phyloP scores from a whole-genome alignment of 2,113 vertebrate genomes.

The Enhydra lutris region DNA sequence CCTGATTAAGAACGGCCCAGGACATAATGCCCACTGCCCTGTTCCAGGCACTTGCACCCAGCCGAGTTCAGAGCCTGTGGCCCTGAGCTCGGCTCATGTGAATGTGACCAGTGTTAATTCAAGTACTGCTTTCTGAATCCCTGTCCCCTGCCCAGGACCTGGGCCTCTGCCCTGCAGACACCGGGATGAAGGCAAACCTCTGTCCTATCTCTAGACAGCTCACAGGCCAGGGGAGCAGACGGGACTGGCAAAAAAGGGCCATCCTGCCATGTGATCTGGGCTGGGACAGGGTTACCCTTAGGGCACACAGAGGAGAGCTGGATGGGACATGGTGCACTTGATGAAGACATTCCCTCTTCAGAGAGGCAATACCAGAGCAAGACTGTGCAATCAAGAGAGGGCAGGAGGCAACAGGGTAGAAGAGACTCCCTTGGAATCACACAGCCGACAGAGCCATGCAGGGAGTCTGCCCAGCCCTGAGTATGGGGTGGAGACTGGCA shows the following conservation, averaged over 20 bases:
- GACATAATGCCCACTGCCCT: background rate
- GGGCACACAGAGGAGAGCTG: background rate
- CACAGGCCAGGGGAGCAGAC: fast-evolving
- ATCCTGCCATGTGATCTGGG: fast-evolving
- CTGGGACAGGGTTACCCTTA: background rate
- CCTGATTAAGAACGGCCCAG: background rate
- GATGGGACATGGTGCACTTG: background rate
- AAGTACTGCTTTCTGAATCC: background rate
- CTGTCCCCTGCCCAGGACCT: no score
- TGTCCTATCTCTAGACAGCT: background rate
- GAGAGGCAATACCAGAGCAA: background rate
- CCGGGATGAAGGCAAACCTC: background rate
- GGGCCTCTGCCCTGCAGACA: background rate
- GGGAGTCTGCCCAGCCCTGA: background rate
- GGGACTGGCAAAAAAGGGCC: no score
- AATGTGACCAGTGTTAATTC: background rate
- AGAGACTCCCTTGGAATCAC: background rate
- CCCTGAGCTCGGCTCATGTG: fast-evolving
- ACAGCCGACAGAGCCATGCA: fast-evolving
- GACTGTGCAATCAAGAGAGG: background rate
- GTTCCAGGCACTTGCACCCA: background rate
- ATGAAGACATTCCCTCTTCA: background rate
- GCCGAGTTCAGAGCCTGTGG: background rate
- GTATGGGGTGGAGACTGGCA: fast-evolving
- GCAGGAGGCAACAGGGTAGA: background rate